Base-by-base conservation (phyloP, 2,797 vertebrate genomes). In the Orientallactaga sibirica region DNA sequence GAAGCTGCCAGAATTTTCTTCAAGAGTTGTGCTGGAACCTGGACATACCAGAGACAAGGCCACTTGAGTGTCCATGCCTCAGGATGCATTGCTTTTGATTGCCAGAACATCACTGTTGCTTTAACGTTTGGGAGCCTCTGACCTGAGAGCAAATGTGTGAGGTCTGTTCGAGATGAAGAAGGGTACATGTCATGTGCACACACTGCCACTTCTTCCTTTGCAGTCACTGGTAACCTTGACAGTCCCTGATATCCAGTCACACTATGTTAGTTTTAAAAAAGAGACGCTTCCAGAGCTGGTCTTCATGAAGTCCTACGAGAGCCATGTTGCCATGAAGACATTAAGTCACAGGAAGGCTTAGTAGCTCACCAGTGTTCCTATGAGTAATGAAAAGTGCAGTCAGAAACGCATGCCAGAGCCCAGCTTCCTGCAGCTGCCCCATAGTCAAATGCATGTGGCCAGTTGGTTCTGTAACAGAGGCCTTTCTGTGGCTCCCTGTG, bases 391-490 rank as follows among this genome's bases (percentile, higher is more conserved):
- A 16, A 16, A 3, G 52, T 55, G 12, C 71, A 41, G 29, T 64
- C 61, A 0, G 68, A 41, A 6, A 37, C 62, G 29, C 55, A 48
- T 48, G 58, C 41, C 79, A 41, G 33, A 24, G 52, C 61, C 18
- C 4, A 0, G 37, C 37, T 41, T 64, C 43, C 79, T 82, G n/a
- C 27, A 9, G 11, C 77, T 33, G 33, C 55, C 64, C 37, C n/a
- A 1, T 2, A 1, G 20, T 66, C 41, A 15, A 68, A n/a, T 29
- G 7, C 18, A 0, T 1, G 33, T 71, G 61, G 27, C 67, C 16
- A 0, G 10, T 29, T 41, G 73, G 25, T 27, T 55, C 24, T 58
- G 61, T 62, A 0, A 19, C 11, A 7, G 73, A 64, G 25, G 61
- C 48, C 20, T 37, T 37, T 68, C 25, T 11, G 3, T 19, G 58